Evolutionary conservation across 2,888 invertebrate genomes (phyloP).

Genomic region (Lithophane leautieri): DNA sequence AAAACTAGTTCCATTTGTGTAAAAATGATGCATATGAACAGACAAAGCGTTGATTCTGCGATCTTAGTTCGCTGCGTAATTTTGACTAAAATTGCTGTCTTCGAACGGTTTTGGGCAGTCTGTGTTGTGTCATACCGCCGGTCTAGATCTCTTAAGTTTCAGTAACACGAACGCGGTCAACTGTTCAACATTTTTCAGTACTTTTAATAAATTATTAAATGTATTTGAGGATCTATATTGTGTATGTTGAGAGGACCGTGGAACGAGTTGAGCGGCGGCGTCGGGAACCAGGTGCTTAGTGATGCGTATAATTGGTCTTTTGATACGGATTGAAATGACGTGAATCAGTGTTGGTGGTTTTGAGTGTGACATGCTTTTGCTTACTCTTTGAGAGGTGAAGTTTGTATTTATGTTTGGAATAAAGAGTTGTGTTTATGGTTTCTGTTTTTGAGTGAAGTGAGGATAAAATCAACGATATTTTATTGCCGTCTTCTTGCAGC

Average conservation of each 20-base stretch:
- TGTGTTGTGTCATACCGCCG: slow-evolving; percentile 42
- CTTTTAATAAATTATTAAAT: slow-evolving; percentile 76
- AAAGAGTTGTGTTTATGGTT: slow-evolving; percentile 24
- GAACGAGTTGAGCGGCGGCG: slow-evolving; percentile 75
- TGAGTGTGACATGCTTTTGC: slow-evolving; percentile 1
- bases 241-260: slow-evolving; percentile 79
- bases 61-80: slow-evolving; percentile 39
- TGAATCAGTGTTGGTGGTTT: slow-evolving; percentile 40
- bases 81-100: slow-evolving; percentile 46
- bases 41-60: slow-evolving; percentile 36
- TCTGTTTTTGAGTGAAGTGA: slow-evolving; percentile 15
- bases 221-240: slow-evolving; percentile 79
- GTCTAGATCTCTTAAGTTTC: slow-evolving; percentile 61
- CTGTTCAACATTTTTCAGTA: slow-evolving; percentile 64
- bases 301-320: slow-evolving; percentile 45
- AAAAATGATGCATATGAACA: slow-evolving; percentile 30
- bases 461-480: background rate
- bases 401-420: slow-evolving; percentile 10
- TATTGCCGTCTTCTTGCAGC: background rate
- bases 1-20: slow-evolving; percentile 31
- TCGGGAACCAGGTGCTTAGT: slow-evolving; percentile 76
- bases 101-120: slow-evolving; percentile 49
- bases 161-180: slow-evolving; percentile 64
- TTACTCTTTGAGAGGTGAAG: slow-evolving; percentile 3
- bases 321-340: slow-evolving; percentile 16